Conservation (phyloP, 1,140 invertebrate species). For the Metopolophium dirhodum region DNA sequence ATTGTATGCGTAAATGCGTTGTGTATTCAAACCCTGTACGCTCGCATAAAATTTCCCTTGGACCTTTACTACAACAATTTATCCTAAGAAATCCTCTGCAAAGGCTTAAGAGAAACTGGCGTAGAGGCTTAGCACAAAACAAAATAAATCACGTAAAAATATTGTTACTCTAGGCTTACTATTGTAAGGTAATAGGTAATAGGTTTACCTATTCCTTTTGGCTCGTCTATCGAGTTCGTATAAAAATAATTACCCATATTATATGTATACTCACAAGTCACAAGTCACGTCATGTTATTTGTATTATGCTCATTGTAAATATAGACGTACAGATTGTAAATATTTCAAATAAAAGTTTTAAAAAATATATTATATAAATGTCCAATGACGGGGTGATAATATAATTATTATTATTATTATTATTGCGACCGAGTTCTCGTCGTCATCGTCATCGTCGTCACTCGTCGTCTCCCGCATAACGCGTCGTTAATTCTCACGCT, state of each 20-base stretch:
- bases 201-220: neutral
- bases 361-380: neutral
- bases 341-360: neutral
- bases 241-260: neutral
- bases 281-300: neutral
- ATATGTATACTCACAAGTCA: neutral
- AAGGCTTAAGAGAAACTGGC: neutral
- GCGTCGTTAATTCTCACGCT: conserved; percentile 42
- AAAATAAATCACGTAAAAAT: too few relatives aligned
- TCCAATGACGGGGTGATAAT: neutral
- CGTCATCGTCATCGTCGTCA: neutral
- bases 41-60: too few relatives aligned
- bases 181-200: too few relatives aligned
- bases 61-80: neutral
- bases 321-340: neutral
- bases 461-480: neutral
- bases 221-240: neutral
- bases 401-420: neutral
- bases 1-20: too few relatives aligned
- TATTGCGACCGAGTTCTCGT: neutral
- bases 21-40: too few relatives aligned
- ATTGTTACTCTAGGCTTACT: too few relatives aligned
- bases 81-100: neutral
- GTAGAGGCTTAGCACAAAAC: too few relatives aligned
- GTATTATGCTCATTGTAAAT: neutral